Percentiles rank a stretch among this genome's conserved stretches.
phyloP scores from a whole-genome alignment of 2,888 invertebrate genomes.

The Eupeodes latifasciatus region DNA sequence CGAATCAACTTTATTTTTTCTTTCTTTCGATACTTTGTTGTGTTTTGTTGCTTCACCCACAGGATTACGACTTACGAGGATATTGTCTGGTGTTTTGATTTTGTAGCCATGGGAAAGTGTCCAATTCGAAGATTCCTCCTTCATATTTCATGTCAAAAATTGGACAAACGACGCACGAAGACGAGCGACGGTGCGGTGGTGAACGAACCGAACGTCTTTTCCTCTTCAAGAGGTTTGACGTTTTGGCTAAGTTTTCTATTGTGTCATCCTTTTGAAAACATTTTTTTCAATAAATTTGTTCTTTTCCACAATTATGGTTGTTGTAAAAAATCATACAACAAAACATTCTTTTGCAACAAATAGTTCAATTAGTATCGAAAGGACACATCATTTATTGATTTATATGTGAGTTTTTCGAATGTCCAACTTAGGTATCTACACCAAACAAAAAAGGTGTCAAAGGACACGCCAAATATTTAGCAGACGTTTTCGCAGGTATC shows the following conservation, averaged over 20 bases:
- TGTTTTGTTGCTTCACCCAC: slow-evolving; percentile 48
- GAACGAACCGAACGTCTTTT: slow-evolving; percentile 57
- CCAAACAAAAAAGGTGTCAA: slow-evolving; percentile 55
- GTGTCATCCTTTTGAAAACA: slow-evolving; percentile 22
- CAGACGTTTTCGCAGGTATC: slow-evolving; percentile 48
- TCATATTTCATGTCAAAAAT: slow-evolving; percentile 74
- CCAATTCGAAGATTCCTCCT: slow-evolving; percentile 63
- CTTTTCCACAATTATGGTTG: slow-evolving; percentile 64
- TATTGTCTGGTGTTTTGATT: slow-evolving; percentile 39
- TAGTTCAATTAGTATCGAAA: slow-evolving; percentile 68
- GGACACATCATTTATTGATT: slow-evolving; percentile 58
- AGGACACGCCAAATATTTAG: slow-evolving; percentile 29
- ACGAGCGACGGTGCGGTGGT: too few species aligned
- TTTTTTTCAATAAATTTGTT: slow-evolving; percentile 6
- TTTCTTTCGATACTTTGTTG: not conserved
- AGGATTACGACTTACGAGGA: slow-evolving; percentile 51
- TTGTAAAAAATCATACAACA: slow-evolving; percentile 1
- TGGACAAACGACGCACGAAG: too few species aligned
- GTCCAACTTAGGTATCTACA: not conserved
- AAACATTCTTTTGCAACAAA: slow-evolving; percentile 61
- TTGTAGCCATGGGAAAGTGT: slow-evolving; percentile 69
- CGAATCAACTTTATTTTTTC: slow-evolving; percentile 1
- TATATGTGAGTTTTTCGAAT: slow-evolving; percentile 39
- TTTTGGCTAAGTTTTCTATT: slow-evolving; percentile 5
- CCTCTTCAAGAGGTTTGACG: slow-evolving; percentile 67